Evolutionary conservation across 2,888 invertebrate genomes (phyloP).

Genomic region (Protonemura montana): DNA sequence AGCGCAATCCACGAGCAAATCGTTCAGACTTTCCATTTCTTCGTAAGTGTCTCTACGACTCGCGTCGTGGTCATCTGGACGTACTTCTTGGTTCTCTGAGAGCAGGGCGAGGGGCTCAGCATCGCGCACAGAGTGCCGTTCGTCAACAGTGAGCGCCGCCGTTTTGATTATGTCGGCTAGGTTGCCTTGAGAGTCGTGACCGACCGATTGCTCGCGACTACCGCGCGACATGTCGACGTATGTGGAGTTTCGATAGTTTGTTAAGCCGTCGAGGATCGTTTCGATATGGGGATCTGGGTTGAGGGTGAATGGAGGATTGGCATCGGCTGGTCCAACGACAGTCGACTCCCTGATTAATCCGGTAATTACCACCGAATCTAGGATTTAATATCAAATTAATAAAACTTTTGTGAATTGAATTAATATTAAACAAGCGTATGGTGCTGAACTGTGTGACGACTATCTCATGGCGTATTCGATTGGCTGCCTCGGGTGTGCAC

Average conservation of each 20-base stretch:
- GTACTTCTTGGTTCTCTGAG: too few relatives aligned
- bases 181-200: not conserved
- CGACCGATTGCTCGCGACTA: slow-evolving; percentile 17
- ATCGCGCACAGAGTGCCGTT: not conserved
- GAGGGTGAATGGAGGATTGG: not conserved
- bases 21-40: not conserved
- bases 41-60: not conserved
- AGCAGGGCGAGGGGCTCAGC: not conserved
- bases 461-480: too few relatives aligned
- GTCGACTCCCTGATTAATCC: slow-evolving; percentile 1
- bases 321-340: not conserved
- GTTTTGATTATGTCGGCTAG: not conserved
- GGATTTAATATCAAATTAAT: slow-evolving; percentile 29
- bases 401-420: not conserved
- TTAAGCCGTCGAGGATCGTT: not conserved
- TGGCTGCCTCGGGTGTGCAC: too few relatives aligned
- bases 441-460: not conserved
- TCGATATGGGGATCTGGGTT: not conserved
- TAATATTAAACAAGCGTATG: not conserved
- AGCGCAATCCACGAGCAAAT: not conserved
- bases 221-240: slow-evolving; percentile 37
- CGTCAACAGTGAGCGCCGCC: not conserved
- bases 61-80: not conserved
- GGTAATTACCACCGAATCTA: slow-evolving; percentile 36
- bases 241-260: not conserved